Evolutionary conservation across 1,140 invertebrate genomes (phyloP), one percentile per base, ranked within the genome.

Genomic region (Planococcus citri): DNA sequence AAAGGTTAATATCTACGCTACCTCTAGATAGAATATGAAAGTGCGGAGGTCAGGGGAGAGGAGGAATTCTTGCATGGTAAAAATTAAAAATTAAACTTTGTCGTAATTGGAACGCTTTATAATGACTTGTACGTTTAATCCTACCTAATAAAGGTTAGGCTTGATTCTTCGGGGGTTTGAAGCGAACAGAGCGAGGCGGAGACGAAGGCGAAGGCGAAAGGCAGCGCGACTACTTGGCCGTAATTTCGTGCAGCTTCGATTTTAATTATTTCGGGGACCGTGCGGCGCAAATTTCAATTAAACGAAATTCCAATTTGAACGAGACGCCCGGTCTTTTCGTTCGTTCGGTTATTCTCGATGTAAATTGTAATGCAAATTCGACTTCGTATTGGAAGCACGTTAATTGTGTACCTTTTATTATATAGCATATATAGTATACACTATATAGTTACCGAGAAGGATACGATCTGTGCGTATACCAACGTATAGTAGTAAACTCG

Each of bases 51-150:
- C n/a, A n/a, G n/a, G n/a, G n/a, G n/a, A n/a, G n/a, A n/a, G n/a
- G n/a, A 33, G 29, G 41, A 51, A 51, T 51, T 51, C 41, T 51
- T 51, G 17, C 17, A 51, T 51, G 41, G 41, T 51, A 51, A 51
- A 51, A 51, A 51, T 51, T 51, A 51, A 51, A 51, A 51, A 51
- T 51, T 51, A 51, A 51, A 51, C 41, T 51, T 51, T 51, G 41
- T 51, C 41, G 41, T 51, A 51, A 51, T 51, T 51, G 41, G 41
- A 51, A 51, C 41, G 41, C 41, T 51, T 51, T 51, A 51, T 51
- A 51, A 51, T 51, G 41, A 51, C 41, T 51, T 51, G 12, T 51
- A 51, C 41, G 41, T 51, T 51, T 51, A 51, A 51, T 51, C 41
- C 41, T 51, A 51, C 41, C 41, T 51, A 51, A 51, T 51, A 51